These are phyloP conservation scores for Proteles cristata DNA, from an alignment of 2,113 vertebrate genomes.

Conservation along the genomic window DNA sequence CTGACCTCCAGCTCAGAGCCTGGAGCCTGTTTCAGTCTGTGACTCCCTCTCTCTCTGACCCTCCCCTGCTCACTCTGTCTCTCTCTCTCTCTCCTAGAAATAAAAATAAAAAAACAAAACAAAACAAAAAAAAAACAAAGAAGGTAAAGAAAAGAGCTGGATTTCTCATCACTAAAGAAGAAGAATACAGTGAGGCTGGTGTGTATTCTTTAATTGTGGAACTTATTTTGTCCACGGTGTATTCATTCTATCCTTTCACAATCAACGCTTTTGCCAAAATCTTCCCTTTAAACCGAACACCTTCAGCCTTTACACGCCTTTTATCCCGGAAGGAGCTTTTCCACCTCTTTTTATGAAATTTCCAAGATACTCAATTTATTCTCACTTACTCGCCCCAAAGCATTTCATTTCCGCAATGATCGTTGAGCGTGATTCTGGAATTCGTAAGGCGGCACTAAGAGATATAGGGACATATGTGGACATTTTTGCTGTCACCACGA, in stretches of 20 bases:
- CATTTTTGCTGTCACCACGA: neutral
- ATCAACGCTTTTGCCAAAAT: neutral
- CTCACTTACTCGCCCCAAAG: neutral
- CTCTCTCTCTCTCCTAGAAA: no score
- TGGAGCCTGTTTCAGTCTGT: no score
- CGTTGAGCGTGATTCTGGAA: neutral
- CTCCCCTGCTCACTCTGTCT: no score
- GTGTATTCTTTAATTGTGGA: neutral
- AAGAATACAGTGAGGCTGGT: accelerated
- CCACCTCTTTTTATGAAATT: neutral
- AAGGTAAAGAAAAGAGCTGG: neutral
- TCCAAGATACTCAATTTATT: neutral
- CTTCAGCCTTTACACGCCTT: neutral
- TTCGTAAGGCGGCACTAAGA: neutral
- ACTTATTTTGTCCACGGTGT: neutral
- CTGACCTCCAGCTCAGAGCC: no score
- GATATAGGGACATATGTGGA: neutral
- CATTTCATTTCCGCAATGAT: neutral
- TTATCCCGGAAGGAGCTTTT: neutral
- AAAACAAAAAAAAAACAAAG: no score
- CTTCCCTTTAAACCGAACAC: neutral
- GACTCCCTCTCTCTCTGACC: no score
- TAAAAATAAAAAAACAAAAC: no score
- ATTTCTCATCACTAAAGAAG: no score
- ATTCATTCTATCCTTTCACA: neutral